These are phyloP conservation scores for Stegastes partitus DNA, from an alignment of 2,113 vertebrate genomes.

Conservation along the genomic window DNA sequence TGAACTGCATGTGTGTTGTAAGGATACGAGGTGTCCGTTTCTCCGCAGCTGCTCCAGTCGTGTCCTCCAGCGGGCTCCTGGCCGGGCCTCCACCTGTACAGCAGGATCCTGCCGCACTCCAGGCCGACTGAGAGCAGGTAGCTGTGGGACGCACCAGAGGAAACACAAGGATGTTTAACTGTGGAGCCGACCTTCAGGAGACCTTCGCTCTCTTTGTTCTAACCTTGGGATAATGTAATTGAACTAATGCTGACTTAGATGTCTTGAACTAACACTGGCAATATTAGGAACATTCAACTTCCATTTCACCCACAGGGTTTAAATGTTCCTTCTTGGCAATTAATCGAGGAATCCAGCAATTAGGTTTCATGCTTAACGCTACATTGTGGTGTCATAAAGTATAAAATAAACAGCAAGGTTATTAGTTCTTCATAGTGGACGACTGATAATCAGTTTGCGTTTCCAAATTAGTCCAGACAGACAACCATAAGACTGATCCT, in stretches of 20 bases:
- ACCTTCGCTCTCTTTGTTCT: background rate
- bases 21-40: conserved; percentile 89
- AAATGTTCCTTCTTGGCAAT: too few relatives aligned
- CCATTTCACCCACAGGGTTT: too few relatives aligned
- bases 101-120: conserved; percentile 89
- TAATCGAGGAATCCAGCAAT: too few relatives aligned
- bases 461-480: background rate
- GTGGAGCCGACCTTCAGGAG: background rate
- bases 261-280: too few relatives aligned
- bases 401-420: too few relatives aligned
- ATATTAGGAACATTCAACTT: too few relatives aligned
- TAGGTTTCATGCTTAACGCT: too few relatives aligned
- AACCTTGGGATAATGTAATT: background rate
- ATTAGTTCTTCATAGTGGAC: too few relatives aligned
- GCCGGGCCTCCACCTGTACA: conserved; percentile 90
- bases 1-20: conserved; percentile 21
- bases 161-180: background rate
- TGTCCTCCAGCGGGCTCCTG: conserved; percentile 73
- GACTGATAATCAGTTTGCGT: too few relatives aligned
- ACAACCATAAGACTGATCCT: background rate
- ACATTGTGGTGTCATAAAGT: too few relatives aligned
- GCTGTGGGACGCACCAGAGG: conserved; percentile 71
- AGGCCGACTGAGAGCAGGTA: conserved; percentile 92
- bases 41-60: conserved; percentile 88
- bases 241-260: background rate